Conservation (phyloP, 2,113 vertebrate genomes). For the Bufo bufo region DNA sequence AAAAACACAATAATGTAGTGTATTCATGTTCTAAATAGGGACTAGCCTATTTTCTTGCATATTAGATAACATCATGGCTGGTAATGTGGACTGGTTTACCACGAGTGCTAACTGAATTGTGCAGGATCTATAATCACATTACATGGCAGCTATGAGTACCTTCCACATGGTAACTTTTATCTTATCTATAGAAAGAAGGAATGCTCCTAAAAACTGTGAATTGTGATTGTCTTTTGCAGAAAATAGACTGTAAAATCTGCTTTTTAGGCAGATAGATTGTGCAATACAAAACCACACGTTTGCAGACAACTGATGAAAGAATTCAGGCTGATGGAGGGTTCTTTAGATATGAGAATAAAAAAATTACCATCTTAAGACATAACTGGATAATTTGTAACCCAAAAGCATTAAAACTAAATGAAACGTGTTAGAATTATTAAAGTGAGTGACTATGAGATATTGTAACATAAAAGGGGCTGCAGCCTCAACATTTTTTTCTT, state of each 20-base stretch:
- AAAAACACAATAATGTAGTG: background rate
- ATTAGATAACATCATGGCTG: background rate
- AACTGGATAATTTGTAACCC: background rate
- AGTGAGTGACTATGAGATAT: background rate
- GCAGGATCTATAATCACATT: background rate
- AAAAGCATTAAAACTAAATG: background rate
- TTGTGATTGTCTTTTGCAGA: constrained; percentile 48
- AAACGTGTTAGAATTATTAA: background rate
- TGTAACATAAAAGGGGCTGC: background rate
- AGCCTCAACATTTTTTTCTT: background rate
- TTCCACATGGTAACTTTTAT: background rate
- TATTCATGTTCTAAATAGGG: background rate
- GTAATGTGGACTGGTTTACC: background rate
- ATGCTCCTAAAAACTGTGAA: background rate
- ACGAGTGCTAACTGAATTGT: background rate
- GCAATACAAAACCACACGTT: constrained; percentile 28
- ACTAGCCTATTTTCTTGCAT: background rate
- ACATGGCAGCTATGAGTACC: constrained; percentile 5
- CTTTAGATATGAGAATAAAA: background rate
- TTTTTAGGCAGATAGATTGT: constrained; percentile 9
- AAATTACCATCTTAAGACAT: background rate
- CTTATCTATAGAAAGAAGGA: background rate
- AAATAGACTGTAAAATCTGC: constrained; percentile 21
- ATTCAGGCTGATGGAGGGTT: background rate
- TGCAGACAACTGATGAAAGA: constrained; percentile 28